Evolutionary conservation across 1,140 invertebrate species (phyloP).

Genomic region (Brachionus koreanus): DNA sequence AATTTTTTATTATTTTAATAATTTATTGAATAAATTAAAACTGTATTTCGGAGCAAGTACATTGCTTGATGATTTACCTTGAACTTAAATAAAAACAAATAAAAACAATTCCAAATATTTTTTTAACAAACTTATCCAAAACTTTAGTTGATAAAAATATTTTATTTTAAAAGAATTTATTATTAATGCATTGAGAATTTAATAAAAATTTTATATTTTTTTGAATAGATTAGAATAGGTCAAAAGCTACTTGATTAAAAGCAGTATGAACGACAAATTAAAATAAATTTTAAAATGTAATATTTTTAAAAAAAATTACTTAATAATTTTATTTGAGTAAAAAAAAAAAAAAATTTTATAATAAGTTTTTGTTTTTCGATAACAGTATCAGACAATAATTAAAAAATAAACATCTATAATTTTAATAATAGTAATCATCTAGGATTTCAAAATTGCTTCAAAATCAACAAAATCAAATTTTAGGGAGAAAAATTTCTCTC

Average conservation of each 20-base stretch:
- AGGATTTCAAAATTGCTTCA: neutral
- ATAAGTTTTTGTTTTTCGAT: neutral
- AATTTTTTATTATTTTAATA: too few species aligned
- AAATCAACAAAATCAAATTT: neutral
- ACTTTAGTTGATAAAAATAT: too few species aligned
- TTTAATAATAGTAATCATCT: neutral
- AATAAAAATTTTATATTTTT: neutral
- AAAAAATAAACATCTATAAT: slow-evolving; percentile 5
- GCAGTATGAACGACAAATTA: neutral
- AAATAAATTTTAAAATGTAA: neutral
- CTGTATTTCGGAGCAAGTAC: too few species aligned
- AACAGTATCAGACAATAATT: slow-evolving; percentile 1
- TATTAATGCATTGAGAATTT: too few species aligned
- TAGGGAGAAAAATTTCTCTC: neutral
- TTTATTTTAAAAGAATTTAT: too few species aligned
- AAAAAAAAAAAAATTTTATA: slow-evolving; percentile 28
- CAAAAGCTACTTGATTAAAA: neutral
- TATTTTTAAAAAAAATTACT: slow-evolving; percentile 5
- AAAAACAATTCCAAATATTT: too few species aligned
- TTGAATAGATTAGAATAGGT: neutral
- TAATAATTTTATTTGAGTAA: slow-evolving; percentile 19
- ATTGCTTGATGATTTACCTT: too few species aligned
- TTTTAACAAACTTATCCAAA: too few species aligned
- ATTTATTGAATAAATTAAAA: too few species aligned
- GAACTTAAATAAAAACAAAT: too few species aligned